Evolutionary conservation across 2,113 vertebrate genomes (phyloP), one percentile per base, ranked within the genome.

Genomic region (Xiphophorus hellerii): DNA sequence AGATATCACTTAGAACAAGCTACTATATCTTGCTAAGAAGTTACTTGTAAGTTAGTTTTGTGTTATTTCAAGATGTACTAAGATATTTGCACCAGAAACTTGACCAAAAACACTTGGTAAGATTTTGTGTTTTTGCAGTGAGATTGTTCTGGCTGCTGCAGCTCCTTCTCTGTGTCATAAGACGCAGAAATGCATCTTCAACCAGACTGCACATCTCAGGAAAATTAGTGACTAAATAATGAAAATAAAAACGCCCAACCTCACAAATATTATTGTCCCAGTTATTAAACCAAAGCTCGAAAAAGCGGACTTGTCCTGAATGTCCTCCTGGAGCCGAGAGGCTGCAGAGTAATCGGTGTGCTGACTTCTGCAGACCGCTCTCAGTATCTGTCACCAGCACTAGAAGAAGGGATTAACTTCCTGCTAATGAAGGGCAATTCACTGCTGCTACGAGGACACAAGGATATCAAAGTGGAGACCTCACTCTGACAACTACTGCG

Each of bases 381-480:
- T 67, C 48, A 77, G 66, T 51, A 29, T 75, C 74, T 78, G 83
- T 77, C 58, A 79, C 61, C 73, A 58, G 61, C 60, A 69, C 76
- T 66, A 44, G 88, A 87, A 91, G 78, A 51, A 79, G 86, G 88
- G 88, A 90, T 93, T 93, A 91, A 89, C 83, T 89, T 71, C 51
- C 69, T 71, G 31, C 48, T 91, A 92, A 91, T 91, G 84, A 93
- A 90, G 86, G 87, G 76, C 87, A 91, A 86, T 81, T 91, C 86
- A 80, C 69, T 74, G 63, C 79, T 63, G 78, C 62, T 77, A 81
- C 82, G 78, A 80, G 79, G 44, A 78, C 72, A 61, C 65, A 76
- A 51, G 63, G 78, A 80, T 73, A 60, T 63, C 79, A 78, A 62
- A 42, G 64, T 71, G 71, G 89, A 60, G 35, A 81, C 74, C 72